Percentiles rank a stretch among this genome's conserved stretches.
phyloP scores from a whole-genome alignment of 2,797 vertebrate genomes.

The Emydoidea blandingii region DNA sequence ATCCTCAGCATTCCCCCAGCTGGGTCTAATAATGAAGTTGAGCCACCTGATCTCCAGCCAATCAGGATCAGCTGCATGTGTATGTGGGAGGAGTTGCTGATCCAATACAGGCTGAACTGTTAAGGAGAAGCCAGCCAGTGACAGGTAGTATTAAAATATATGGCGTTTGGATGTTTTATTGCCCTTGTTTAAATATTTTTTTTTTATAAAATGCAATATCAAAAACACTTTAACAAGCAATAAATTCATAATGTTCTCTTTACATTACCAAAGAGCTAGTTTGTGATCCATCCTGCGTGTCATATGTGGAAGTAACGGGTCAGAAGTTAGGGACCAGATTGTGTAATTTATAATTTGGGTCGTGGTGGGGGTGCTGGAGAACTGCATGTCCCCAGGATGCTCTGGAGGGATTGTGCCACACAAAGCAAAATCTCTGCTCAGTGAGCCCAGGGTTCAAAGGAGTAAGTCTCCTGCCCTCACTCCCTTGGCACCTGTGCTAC shows the following conservation, averaged over 20 bases:
- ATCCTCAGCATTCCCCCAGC: too few species aligned
- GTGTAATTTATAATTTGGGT: background rate
- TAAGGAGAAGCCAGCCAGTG: too few species aligned
- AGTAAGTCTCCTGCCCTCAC: background rate
- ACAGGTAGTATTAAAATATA: conserved; percentile 15
- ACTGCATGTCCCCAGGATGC: background rate
- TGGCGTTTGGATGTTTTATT: background rate
- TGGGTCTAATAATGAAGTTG: too few species aligned
- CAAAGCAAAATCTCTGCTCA: background rate
- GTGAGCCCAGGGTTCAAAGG: background rate
- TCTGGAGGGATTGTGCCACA: background rate
- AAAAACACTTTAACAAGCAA: background rate
- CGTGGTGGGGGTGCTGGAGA: background rate
- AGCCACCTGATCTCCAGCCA: too few species aligned
- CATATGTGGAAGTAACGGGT: too few species aligned
- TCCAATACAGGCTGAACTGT: too few species aligned
- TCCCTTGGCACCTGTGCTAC: background rate
- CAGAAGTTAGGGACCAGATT: background rate
- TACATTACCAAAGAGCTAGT: background rate
- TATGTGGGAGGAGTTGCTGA: too few species aligned
- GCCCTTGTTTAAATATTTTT: background rate
- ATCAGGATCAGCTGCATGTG: too few species aligned
- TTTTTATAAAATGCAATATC: background rate
- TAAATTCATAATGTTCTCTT: background rate
- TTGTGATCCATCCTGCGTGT: background rate